Percentiles rank a stretch among this genome's conserved stretches.
Conservation (phyloP, 2,888 invertebrate genomes). For the Tipula unca region DNA sequence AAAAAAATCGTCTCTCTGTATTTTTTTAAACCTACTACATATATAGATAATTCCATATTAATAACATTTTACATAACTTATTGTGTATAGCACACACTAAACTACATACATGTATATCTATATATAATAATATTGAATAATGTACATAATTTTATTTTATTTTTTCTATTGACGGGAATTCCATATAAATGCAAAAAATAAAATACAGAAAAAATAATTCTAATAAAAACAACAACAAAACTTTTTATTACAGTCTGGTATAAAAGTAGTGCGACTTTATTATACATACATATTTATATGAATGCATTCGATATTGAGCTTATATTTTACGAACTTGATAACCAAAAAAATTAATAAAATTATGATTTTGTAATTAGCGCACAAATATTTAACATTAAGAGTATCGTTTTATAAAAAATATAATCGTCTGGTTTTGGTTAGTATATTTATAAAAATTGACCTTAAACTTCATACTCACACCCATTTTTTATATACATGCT, state of each 20-base stretch:
- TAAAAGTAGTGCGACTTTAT: not conserved
- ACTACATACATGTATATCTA: not conserved
- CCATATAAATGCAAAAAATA: constrained; percentile 3
- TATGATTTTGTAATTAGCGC: not conserved
- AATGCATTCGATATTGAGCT: no score
- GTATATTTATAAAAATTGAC: not conserved
- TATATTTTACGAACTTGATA: no score
- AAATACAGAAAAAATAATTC: not conserved
- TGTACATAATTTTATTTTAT: not conserved
- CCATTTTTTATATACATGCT: not conserved
- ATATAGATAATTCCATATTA: not conserved
- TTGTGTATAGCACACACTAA: not conserved
- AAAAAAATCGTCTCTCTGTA: not conserved
- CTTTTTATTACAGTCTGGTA: not conserved
- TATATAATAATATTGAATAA: not conserved
- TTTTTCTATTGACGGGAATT: constrained; percentile 2
- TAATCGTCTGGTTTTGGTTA: not conserved
- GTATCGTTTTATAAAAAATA: not conserved
- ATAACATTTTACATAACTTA: not conserved
- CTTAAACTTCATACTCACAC: not conserved
- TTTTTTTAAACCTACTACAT: not conserved
- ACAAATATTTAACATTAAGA: not conserved
- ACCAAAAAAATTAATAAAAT: no score
- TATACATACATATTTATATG: no score
- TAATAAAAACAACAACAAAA: not conserved